phyloP scores from a whole-genome alignment of 2,113 vertebrate genomes.

The Toxotes jaculatrix region DNA sequence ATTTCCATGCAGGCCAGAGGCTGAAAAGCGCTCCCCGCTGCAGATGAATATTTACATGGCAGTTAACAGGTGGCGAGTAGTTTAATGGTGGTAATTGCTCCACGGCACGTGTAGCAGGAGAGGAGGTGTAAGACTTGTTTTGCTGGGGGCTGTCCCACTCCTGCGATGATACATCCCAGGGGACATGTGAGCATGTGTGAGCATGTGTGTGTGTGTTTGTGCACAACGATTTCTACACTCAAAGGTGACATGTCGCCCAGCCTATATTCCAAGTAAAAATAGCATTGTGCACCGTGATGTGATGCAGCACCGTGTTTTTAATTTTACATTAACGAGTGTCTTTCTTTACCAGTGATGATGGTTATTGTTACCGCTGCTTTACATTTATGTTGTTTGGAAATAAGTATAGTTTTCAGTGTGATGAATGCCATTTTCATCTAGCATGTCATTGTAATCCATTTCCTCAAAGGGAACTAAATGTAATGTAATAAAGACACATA shows the following conservation, averaged over 20 bases:
- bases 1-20: constrained; percentile 86
- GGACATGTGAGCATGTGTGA: constrained; percentile 22
- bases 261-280: neutral
- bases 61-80: constrained; percentile 98
- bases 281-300: neutral
- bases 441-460: neutral
- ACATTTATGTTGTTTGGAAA: neutral
- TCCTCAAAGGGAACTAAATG: too few relatives aligned
- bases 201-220: constrained; percentile 20
- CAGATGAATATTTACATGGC: constrained; percentile 98
- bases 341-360: neutral
- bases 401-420: neutral
- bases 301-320: neutral
- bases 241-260: neutral
- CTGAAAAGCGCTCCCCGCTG: constrained; percentile 89
- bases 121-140: constrained; percentile 78
- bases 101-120: constrained; percentile 90
- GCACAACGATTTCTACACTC: constrained; percentile 24
- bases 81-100: constrained; percentile 97
- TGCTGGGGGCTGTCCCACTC: constrained; percentile 47
- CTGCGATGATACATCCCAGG: constrained; percentile 56
- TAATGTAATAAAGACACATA: neutral
- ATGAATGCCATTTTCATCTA: neutral
- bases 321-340: neutral
- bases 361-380: neutral